Evolutionary conservation across 2,113 vertebrate genomes (phyloP).

Genomic region (Bungarus multicinctus): DNA sequence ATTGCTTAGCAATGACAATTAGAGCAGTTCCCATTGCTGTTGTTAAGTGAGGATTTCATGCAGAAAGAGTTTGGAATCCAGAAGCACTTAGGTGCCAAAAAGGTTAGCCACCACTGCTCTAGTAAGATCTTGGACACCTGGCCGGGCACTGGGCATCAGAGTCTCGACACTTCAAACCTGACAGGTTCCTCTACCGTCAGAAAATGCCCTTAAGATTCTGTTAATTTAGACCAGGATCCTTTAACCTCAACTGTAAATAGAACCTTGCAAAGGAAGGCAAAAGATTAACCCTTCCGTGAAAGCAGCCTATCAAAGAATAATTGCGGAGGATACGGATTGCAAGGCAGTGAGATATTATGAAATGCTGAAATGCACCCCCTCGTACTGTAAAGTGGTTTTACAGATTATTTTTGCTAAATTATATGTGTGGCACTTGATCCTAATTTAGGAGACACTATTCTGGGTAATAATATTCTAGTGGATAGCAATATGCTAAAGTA

Average conservation of each 20-base stretch:
- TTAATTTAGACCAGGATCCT: neutral
- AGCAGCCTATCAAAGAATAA: neutral
- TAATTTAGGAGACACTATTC: neutral
- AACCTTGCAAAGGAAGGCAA: neutral
- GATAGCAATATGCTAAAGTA: neutral
- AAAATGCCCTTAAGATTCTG: neutral
- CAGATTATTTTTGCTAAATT: neutral
- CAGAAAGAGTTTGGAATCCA: too few species aligned
- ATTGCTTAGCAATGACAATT: neutral
- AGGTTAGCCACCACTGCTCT: too few species aligned
- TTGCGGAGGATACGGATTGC: neutral
- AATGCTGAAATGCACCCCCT: neutral
- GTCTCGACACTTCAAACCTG: neutral
- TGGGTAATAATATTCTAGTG: neutral
- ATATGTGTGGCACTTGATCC: neutral
- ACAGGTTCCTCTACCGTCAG: neutral
- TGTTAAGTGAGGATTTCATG: neutral
- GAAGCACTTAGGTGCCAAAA: too few species aligned
- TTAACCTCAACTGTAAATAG: neutral
- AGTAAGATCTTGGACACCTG: neutral
- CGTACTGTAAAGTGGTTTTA: neutral
- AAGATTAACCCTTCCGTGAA: neutral
- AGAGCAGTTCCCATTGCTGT: neutral
- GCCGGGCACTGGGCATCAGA: neutral
- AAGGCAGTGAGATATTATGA: neutral